Evolutionary conservation across 1,140 invertebrate species (phyloP), one percentile per base, ranked within the genome.

Genomic region (Schlechtendalia chinensis): DNA sequence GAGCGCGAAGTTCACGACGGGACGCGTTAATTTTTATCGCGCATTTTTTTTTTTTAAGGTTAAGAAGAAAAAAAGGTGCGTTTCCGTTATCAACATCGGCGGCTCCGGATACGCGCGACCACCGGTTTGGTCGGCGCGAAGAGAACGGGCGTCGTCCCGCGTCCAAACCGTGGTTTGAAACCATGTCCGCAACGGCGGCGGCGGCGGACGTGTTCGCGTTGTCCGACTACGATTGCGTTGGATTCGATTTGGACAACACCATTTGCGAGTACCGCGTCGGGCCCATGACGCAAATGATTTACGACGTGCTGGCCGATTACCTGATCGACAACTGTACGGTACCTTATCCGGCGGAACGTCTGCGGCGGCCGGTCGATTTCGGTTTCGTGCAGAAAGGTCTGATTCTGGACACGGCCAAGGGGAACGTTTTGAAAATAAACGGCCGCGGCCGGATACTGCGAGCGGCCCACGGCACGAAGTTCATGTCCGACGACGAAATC

Each of bases 191-290:
- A n/a, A n/a, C n/a, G n/a, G 29, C 47, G 16, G 75, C 75, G 81
- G 19, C 54, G 81, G 19, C 54, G 50, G 63, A 81, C 11, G 53
- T 39, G 45, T 88, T 92, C 39, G 86, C 84, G 29, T 81, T 86
- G 12, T 79, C 71, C 29, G 87, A 93, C 83, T 94, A 94, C 84
- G 91, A 94, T 83, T 92, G 90, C 80, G 89, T 93, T 80, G 93
- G 93, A 14, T 94, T 95, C 84, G 93, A 95, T 86, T 86, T 94
- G 81, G 93, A 94, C 83, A 91, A 93, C 83, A 93, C 92, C 1
- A 82, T 94, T 45, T 86, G 91, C 39, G 86, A 88, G 69, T 94
- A 93, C 82, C 91, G 92, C 82, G 84, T 94, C 5, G 87, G 86
- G 27, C 88, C 89, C 82, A 86, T 91, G 85, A 87, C 90, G 24